Base-by-base conservation (phyloP, 2,888 invertebrate species). In the Ferdinandea cuprea region DNA sequence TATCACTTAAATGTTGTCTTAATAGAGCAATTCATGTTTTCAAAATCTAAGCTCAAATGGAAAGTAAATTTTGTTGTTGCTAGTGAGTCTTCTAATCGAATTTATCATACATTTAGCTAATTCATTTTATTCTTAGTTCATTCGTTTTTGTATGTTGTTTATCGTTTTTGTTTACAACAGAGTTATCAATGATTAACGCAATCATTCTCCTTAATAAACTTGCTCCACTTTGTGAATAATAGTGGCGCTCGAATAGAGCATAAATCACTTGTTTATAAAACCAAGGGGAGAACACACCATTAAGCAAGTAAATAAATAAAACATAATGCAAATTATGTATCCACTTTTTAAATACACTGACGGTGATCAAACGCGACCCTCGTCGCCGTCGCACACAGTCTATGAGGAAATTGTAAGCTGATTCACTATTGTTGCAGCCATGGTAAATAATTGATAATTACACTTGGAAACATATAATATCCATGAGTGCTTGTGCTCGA, bases 371-470 rank as follows among this genome's bases (percentile, higher is more conserved):
- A 50, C 8, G 52, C 69, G 58, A 80, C 80, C 80, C 80, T 76
- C 58, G 25, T 17, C 46, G 40, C 52, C 56, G 48, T 44, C 52
- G 40, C 48, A 73, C 68, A 83, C 68, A 73, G 73, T 56, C 78
- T 81, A 65, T 52, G 69, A 72, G 81, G 77, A 77, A 81, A 71
- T 76, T 71, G 46, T 69, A 66, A 81, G 54, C 71, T 71, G 58
- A 81, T 81, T 65, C 65, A 71, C 46, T 54, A 52, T 21, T 65
- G 58, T 32, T 13, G 21, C 79, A 65, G 35, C 46, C 68, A 65
- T 69, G 80, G 80, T 65, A 65, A 71, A 77, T 83, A 83, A 78
- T 83, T 83, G 78, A 68, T 83, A 83, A 83, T 83, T 83, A 68
- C 73, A 73, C 71, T 77, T 58, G 19, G 28, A 28, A 58, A 44